phyloP scores from a whole-genome alignment of 2,113 vertebrate species.

The Hippocampus mohnikei region DNA sequence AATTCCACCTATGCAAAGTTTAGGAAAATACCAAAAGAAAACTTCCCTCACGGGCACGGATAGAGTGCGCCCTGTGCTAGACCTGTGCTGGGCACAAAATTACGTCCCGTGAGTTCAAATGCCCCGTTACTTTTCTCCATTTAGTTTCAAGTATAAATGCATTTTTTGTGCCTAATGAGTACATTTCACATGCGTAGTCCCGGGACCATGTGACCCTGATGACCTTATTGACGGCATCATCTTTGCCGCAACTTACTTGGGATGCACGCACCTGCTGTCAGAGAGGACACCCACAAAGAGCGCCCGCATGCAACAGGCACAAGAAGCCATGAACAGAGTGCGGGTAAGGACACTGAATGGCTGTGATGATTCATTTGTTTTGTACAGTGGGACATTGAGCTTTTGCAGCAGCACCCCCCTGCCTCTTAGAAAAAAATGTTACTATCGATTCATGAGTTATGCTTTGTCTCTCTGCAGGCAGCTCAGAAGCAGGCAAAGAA shows the following conservation, averaged over 20 bases:
- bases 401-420: too few species aligned
- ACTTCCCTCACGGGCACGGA: too few species aligned
- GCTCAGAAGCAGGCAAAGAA: constrained; percentile 96
- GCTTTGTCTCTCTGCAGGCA: constrained; percentile 82
- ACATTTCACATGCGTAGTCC: constrained; percentile 72
- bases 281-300: constrained; percentile 94
- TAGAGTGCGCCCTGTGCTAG: too few species aligned
- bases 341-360: constrained; percentile 73
- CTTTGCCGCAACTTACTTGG: constrained; percentile 95
- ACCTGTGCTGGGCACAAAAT: too few species aligned
- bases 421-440: too few species aligned
- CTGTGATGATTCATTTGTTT: neutral
- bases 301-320: constrained; percentile 96
- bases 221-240: constrained; percentile 97
- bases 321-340: constrained; percentile 93
- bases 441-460: constrained; percentile 52
- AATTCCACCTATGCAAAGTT: too few species aligned
- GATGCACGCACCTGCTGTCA: constrained; percentile 93
- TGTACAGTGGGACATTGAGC: neutral
- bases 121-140: too few species aligned
- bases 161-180: constrained; percentile 8
- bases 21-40: too few species aligned
- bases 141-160: neutral
- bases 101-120: too few species aligned
- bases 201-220: constrained; percentile 94